Percentiles rank a stretch among this genome's conserved stretches.
Evolutionary conservation across 1,140 invertebrate genomes (phyloP).

Genomic region (Wasmannia auropunctata): DNA sequence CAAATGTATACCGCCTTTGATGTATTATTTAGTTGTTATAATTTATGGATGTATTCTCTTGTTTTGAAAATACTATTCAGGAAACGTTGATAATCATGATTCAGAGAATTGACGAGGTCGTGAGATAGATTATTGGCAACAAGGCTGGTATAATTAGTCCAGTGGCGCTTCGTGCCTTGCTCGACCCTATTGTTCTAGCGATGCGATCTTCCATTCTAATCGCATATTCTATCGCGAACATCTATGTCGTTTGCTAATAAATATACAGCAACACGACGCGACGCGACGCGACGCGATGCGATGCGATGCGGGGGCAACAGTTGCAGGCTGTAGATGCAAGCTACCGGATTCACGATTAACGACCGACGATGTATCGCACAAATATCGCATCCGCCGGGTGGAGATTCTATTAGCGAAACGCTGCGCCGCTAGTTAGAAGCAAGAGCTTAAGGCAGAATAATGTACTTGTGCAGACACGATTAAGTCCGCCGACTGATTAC

Average conservation of each 20-base stretch:
- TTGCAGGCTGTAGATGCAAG: slow-evolving; percentile 35
- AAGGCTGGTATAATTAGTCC: slow-evolving; percentile 34
- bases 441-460: slow-evolving; percentile 46
- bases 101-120: neutral
- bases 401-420: slow-evolving; percentile 65
- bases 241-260: slow-evolving; percentile 61
- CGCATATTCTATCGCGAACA: slow-evolving; percentile 47
- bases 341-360: slow-evolving; percentile 65
- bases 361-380: slow-evolving; percentile 56
- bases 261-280: slow-evolving; percentile 37
- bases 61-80: neutral
- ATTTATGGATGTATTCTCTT: neutral
- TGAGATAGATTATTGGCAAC: neutral
- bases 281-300: neutral
- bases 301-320: neutral
- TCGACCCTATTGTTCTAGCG: slow-evolving; percentile 22
- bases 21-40: neutral
- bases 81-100: slow-evolving; percentile 11
- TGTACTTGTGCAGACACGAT: slow-evolving; percentile 48
- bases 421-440: slow-evolving; percentile 27
- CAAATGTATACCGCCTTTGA: neutral
- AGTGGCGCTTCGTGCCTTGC: slow-evolving; percentile 7
- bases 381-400: slow-evolving; percentile 57
- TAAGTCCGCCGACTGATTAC: slow-evolving; percentile 51
- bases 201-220: slow-evolving; percentile 43